These are phyloP conservation scores for Mus spicilegus DNA, from an alignment of 2,113 vertebrate genomes.

Conservation along the genomic window DNA sequence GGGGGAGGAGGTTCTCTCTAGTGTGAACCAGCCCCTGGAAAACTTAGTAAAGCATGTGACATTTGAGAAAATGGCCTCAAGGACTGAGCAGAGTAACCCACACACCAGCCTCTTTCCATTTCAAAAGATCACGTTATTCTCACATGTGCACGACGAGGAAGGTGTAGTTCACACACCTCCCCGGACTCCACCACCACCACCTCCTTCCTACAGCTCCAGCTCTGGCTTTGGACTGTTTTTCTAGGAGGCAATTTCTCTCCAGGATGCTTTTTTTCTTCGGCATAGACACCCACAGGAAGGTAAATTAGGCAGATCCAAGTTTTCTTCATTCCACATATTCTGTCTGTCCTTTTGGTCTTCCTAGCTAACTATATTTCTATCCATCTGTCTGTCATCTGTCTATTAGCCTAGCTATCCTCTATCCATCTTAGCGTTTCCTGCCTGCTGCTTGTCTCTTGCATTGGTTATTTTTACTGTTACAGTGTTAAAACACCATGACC, in stretches of 20 bases:
- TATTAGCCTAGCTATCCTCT: background rate
- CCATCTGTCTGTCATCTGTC: background rate
- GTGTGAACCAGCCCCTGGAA: background rate
- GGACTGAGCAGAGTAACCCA: background rate
- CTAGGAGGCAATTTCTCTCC: background rate
- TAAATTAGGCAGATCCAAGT: background rate
- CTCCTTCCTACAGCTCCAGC: background rate
- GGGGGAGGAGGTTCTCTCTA: background rate
- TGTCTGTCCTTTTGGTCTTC: background rate
- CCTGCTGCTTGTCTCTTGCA: background rate
- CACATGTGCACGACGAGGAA: background rate
- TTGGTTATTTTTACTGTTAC: background rate
- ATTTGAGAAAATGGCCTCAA: slow-evolving; percentile 33
- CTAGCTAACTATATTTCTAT: background rate
- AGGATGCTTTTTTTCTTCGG: background rate
- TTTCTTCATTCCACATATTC: background rate
- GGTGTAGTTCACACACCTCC: background rate
- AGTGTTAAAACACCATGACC: background rate
- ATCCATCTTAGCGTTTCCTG: background rate
- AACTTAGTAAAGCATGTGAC: slow-evolving; percentile 15
- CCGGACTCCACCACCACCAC: background rate
- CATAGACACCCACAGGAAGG: background rate
- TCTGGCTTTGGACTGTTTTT: background rate
- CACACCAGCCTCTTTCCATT: background rate
- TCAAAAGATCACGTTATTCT: slow-evolving; percentile 37